Evolutionary conservation across 2,797 vertebrate genomes (phyloP).

Genomic region (Taenioides sp.): DNA sequence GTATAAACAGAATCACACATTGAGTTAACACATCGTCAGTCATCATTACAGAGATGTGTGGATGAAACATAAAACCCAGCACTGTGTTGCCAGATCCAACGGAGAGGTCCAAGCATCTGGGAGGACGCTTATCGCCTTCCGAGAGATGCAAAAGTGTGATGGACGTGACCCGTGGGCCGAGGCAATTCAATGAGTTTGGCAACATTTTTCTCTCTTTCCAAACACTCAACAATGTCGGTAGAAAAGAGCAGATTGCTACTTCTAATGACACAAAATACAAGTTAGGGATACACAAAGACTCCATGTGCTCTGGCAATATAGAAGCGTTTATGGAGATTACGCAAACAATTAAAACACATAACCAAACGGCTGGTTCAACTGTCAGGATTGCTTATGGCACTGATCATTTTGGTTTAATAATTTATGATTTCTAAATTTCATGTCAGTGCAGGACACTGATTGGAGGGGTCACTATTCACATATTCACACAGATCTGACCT

Average conservation of each 20-base stretch:
- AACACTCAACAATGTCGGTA: not conserved
- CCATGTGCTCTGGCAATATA: no score
- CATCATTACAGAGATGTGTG: not conserved
- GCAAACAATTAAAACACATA: no score
- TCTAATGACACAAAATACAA: not conserved
- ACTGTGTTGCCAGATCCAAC: not conserved
- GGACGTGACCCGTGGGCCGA: not conserved
- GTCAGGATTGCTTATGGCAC: no score
- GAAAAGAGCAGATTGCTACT: not conserved
- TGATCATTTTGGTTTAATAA: no score
- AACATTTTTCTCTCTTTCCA: not conserved
- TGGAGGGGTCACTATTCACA: no score
- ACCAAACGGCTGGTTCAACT: no score
- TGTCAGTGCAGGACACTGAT: no score
- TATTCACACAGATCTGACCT: no score
- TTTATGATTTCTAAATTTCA: no score
- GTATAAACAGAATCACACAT: not conserved
- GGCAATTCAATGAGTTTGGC: not conserved
- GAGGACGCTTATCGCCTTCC: not conserved
- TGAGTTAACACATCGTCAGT: not conserved
- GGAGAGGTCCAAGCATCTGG: not conserved
- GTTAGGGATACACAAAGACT: not conserved
- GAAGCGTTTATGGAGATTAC: not conserved
- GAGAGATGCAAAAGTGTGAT: constrained; percentile 6
- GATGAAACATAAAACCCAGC: not conserved